Conservation (phyloP, 2,888 invertebrate genomes). For the Belgica antarctica region DNA sequence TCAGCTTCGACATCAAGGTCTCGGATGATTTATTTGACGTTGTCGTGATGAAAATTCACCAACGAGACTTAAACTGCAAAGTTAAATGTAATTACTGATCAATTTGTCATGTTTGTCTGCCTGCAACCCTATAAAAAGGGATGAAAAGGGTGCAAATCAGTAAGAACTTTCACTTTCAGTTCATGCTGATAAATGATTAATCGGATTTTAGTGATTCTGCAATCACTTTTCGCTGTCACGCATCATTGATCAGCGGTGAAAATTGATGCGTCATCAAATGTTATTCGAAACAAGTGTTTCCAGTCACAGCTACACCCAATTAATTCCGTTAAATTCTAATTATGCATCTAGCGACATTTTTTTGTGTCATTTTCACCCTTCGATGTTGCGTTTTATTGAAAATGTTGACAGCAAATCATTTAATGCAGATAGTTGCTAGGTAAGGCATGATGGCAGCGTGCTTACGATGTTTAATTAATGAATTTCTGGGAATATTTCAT, state of each 20-base stretch:
- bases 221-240: slow-evolving; percentile 7
- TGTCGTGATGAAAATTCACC: background rate
- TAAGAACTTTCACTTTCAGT: slow-evolving; percentile 7
- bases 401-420: too few species aligned
- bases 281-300: background rate
- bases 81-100: background rate
- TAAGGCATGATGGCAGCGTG: too few species aligned
- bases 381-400: too few species aligned
- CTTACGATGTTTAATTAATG: too few species aligned
- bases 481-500: too few species aligned
- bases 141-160: background rate
- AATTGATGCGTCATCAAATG: background rate
- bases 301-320: background rate
- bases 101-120: slow-evolving; percentile 31
- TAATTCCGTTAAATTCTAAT: too few species aligned
- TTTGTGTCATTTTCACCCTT: too few species aligned
- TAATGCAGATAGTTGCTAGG: too few species aligned
- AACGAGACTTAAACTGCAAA: slow-evolving; percentile 3
- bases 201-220: slow-evolving; percentile 31
- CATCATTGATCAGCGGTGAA: slow-evolving; percentile 3
- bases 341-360: too few species aligned
- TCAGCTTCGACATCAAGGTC: too few species aligned
- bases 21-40: slow-evolving; percentile 2
- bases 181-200: slow-evolving; percentile 26
- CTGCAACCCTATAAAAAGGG: slow-evolving; percentile 6